phyloP scores from a whole-genome alignment of 2,113 vertebrate genomes.

The Vulpes ferrilata region DNA sequence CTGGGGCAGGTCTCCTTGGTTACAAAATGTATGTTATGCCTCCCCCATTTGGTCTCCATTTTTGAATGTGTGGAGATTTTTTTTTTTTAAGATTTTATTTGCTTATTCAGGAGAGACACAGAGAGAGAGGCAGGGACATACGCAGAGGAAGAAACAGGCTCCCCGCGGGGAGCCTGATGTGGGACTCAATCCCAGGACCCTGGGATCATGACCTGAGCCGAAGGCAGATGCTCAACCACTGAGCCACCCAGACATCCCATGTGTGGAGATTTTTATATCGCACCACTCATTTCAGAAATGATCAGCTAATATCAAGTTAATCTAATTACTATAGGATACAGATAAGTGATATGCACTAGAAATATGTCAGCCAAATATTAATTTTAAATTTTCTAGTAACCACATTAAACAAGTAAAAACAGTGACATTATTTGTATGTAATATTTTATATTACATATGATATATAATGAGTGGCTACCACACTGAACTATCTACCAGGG shows the following conservation, averaged over 20 bases:
- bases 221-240: too few relatives aligned
- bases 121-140: too few relatives aligned
- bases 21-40: not conserved
- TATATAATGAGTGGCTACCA: not conserved
- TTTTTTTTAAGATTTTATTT: too few relatives aligned
- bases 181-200: too few relatives aligned
- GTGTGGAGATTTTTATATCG: not conserved
- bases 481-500: not conserved
- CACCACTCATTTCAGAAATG: slow-evolving; percentile 19
- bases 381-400: slow-evolving; percentile 2
- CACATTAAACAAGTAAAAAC: slow-evolving; percentile 4
- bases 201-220: too few relatives aligned
- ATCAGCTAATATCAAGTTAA: not conserved
- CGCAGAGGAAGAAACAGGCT: too few relatives aligned
- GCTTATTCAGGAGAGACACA: too few relatives aligned
- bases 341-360: not conserved
- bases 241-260: not conserved
- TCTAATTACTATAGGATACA: not conserved
- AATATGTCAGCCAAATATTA: not conserved
- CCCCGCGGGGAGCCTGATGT: too few relatives aligned
- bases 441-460: not conserved
- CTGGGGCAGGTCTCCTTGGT: not conserved
- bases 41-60: not conserved
- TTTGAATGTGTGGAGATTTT: not conserved
- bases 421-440: not conserved